Evolutionary conservation across 2,113 vertebrate genomes (phyloP), one percentile per base, ranked within the genome.

Genomic region (Sinocyclocheilus anshuiensis): DNA sequence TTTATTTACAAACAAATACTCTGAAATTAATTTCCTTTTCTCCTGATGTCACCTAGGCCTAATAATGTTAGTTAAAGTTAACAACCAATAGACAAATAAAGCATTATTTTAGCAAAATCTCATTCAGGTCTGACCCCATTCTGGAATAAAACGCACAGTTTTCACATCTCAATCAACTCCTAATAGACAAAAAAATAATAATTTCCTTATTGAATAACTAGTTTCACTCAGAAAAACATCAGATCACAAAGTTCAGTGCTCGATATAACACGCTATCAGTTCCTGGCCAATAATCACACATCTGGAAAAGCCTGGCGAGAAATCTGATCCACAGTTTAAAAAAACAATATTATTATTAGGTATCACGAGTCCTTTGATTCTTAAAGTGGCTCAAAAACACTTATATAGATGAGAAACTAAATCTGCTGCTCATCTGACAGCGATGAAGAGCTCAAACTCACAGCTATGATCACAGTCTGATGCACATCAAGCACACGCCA

Each of bases 201-300:
- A n/a, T 57, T 4, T 0, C 6, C 18, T 59, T 18, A 59, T 9
- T 59, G 7, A 59, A 59, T 6, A 9, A 59, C 57, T 22, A 59
- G 18, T 59, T 59, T 59, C 7, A 53, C 50, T 16, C 50, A 55
- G 53, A 55, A 55, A 18, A 5, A 4, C 53, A 55, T 16, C 50
- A 53, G 50, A 53, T 53, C 50, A 16, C 12, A 53, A 53, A 18
- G 53, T 55, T 12, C 2, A 48, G 45, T 3, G 1, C 16, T 55
- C 15, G 4, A 53, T 5, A 53, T 1, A 18, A 18, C 13, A 55
- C 15, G 13, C 50, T 1, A 16, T 55, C 53, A n/a, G 12, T 9
- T 29, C 6, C 50, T 22, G 45, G 81, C 87, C 79, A 89, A 89
- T 24, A 91, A 91, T 86, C 91, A 89, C 65, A 80, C 88, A 85